These are phyloP conservation scores for Diadegma fenestrale DNA, from an alignment of 2,888 invertebrate genomes.

Conservation along the genomic window DNA sequence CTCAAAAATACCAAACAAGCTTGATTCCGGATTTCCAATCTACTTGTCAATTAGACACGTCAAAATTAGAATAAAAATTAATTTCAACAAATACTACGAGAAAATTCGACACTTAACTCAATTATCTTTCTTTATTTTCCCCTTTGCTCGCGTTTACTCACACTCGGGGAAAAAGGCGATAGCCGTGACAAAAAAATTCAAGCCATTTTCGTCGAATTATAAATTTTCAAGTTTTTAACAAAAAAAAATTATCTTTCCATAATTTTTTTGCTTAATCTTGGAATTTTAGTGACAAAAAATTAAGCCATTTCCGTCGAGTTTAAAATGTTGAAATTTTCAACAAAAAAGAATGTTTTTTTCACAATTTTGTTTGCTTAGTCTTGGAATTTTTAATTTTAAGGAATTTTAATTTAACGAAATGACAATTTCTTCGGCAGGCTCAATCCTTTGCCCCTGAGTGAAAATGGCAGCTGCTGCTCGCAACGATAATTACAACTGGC, in stretches of 20 bases:
- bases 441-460: neutral
- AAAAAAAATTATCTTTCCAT: neutral
- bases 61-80: constrained; percentile 6
- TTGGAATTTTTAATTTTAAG: too few relatives aligned
- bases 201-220: neutral
- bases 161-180: neutral
- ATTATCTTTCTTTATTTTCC: neutral
- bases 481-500: constrained; percentile 40
- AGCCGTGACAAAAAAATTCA: neutral
- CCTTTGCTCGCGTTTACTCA: neutral
- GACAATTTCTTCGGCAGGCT: neutral
- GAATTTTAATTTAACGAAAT: neutral
- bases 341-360: neutral
- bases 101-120: constrained; percentile 39
- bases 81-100: constrained; percentile 48
- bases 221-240: neutral
- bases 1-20: constrained; percentile 54
- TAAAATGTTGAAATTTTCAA: neutral
- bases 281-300: neutral
- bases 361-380: neutral
- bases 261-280: neutral
- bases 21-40: constrained; percentile 30
- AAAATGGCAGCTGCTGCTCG: constrained; percentile 5
- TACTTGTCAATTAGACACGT: constrained; percentile 26
- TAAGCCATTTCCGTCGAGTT: neutral